These are phyloP conservation scores for Trissolcus basalis DNA, from an alignment of 1,140 invertebrate genomes.

Conservation along the genomic window DNA sequence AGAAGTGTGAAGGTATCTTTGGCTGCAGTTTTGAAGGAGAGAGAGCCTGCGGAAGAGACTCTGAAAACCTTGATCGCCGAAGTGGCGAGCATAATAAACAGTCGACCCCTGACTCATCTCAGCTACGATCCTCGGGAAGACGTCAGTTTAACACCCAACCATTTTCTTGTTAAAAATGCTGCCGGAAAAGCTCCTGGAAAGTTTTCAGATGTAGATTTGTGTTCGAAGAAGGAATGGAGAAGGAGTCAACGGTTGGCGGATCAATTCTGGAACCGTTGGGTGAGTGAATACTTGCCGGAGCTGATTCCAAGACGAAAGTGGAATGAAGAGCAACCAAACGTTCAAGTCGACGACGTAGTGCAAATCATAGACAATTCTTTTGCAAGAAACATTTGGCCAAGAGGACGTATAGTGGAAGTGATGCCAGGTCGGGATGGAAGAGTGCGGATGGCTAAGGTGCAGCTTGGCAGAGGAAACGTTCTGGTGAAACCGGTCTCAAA, in stretches of 20 bases:
- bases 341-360: no score
- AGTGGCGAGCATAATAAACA: conserved; percentile 11
- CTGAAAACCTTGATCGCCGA: conserved; percentile 2
- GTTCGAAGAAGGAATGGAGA: conserved; percentile 1
- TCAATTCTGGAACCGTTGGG: no score
- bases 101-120: conserved; percentile 61
- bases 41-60: neutral
- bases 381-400: no score
- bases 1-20: neutral
- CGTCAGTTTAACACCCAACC: conserved; percentile 62
- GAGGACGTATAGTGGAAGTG: no score
- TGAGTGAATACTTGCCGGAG: no score
- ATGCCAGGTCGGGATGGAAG: no score
- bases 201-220: neutral
- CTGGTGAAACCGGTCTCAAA: no score
- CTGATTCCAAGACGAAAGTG: neutral
- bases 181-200: neutral
- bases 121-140: conserved; percentile 43
- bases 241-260: no score
- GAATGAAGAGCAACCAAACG: no score
- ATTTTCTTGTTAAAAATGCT: conserved; percentile 52
- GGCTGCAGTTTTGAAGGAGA: neutral
- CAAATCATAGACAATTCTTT: no score
- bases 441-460: no score
- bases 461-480: no score